Evolutionary conservation across 2,797 vertebrate species (phyloP).

Genomic region (Hapalemur alaotrensis): DNA sequence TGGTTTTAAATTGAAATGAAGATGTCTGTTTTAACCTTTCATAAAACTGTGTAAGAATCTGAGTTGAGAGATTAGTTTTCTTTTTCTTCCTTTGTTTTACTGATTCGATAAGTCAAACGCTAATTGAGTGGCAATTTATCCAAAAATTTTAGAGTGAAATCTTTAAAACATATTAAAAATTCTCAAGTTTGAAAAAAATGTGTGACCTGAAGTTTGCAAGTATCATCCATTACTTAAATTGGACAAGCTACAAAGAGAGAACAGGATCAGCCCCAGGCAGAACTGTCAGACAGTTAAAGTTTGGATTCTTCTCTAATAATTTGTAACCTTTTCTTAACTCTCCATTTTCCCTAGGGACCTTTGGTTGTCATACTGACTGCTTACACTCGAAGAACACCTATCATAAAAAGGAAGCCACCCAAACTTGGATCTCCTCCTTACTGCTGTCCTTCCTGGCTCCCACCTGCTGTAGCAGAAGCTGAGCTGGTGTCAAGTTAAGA

Average conservation of each 20-base stretch:
- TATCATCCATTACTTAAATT: neutral
- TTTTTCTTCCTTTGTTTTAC: neutral
- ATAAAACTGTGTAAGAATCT: neutral
- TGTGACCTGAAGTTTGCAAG: neutral
- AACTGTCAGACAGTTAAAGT: neutral
- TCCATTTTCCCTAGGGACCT: neutral
- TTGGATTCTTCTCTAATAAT: neutral
- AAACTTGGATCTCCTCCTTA: neutral
- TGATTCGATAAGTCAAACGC: neutral
- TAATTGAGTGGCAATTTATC: neutral
- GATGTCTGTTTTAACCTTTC: neutral
- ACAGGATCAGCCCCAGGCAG: neutral
- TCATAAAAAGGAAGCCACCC: neutral
- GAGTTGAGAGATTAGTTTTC: neutral
- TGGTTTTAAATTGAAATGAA: neutral
- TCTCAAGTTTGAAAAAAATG: neutral
- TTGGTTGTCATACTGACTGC: neutral
- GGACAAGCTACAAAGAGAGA: neutral
- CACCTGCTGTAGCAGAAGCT: neutral
- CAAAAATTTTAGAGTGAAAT: neutral
- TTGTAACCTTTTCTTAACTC: neutral
- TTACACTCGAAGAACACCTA: neutral
- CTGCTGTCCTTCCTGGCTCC: neutral
- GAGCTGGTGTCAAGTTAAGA: neutral
- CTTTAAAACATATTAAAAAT: neutral